Base-by-base conservation (phyloP, 2,888 invertebrate genomes). In the Salticus scenicus region DNA sequence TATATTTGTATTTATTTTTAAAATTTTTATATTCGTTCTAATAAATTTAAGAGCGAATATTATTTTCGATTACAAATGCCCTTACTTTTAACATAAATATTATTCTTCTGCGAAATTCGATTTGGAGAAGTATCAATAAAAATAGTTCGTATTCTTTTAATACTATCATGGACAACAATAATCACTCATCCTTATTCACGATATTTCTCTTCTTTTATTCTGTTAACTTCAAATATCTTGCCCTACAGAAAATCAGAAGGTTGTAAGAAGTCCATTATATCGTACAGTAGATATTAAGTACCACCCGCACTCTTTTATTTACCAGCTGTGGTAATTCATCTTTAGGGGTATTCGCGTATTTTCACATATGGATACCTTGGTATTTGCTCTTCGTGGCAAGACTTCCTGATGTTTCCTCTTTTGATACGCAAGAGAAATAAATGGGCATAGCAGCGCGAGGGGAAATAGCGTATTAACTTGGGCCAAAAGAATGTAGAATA, bases 281-380 rank as follows among this genome's bases (percentile, higher is more conserved):
- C 64, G 66, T 42, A 20, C 28, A 71, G 77, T 69, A 67, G 72
- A 83, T 83, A 77, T 83, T 83, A 83, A 80, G 69, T 69, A 57
- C 69, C 37, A 42, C 41, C 74, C 41, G 76, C 63, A 72, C 67
- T 57, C 64, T 66, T 77, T 83, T 77, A 83, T 77, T 77, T 83
- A 75, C 66, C 14, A 37, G 67, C 66, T 42, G 47, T 66, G 83
- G 71, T 77, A 76, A 77, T 77, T 83, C 83, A 83, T 72, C 77
- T 83, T 77, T 77, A 66, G 72, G 47, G 64, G 42, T 51, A 81
- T 79, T 71, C 74, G 57, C 80, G 66, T 77, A 37, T 77, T 83
- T 77, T 77, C 67, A 83, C 83, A 77, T 77, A 64, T 83, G 83
- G 83, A 77, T 83, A 72, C 83, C 72, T 67, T 67, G 83, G 83